These are phyloP conservation scores for Limnephilus marmoratus DNA, from an alignment of 2,888 invertebrate species.

Conservation along the genomic window DNA sequence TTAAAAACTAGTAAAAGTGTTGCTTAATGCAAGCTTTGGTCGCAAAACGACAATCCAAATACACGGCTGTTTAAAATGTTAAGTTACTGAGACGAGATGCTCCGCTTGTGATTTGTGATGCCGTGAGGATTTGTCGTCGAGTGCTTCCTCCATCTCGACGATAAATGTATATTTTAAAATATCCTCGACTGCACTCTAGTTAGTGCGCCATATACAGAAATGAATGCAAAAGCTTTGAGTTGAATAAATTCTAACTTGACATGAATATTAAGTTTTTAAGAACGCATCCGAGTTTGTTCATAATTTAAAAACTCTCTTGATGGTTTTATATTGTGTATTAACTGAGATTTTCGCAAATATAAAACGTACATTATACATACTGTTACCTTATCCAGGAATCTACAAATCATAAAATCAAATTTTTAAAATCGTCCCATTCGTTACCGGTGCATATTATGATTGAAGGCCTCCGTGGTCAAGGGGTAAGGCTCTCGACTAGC, in stretches of 20 bases:
- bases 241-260: neutral
- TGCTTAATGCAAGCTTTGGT: no score
- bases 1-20: no score
- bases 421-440: no score
- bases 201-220: neutral
- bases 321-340: neutral
- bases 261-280: neutral
- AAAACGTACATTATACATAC: no score
- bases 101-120: slow-evolving; percentile 22
- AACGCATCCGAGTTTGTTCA: neutral
- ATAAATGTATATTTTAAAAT: neutral
- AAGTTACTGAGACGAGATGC: slow-evolving; percentile 17
- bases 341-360: neutral
- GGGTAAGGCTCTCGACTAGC: no score
- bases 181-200: neutral
- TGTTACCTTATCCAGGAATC: no score
- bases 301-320: neutral
- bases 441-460: no score
- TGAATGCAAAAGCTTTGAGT: neutral
- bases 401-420: no score
- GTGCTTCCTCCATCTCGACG: neutral
- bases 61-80: neutral
- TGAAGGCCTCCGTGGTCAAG: no score
- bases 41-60: neutral
- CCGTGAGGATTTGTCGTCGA: neutral